Conservation (phyloP, 1,140 invertebrate species). For the Caenorhabditis inopinata region DNA sequence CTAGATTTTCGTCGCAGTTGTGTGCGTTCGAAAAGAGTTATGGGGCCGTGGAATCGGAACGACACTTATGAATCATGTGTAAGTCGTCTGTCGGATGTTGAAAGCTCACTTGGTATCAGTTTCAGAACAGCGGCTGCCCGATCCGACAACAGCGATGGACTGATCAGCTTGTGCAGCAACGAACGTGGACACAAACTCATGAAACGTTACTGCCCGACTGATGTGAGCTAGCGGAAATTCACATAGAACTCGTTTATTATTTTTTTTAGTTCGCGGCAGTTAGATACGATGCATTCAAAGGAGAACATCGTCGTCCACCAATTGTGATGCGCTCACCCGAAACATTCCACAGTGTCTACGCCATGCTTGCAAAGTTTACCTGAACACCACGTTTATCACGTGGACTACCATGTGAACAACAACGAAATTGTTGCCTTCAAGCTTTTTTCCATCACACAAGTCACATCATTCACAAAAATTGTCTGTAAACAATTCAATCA, state of each 20-base stretch:
- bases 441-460: not conserved
- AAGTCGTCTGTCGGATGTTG: not conserved
- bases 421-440: not conserved
- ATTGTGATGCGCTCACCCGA: slow-evolving; percentile 6
- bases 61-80: not conserved
- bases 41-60: slow-evolving; percentile 32
- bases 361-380: not conserved
- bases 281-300: slow-evolving; percentile 13
- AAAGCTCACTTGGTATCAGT: no score
- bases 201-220: not conserved
- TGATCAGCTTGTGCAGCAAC: slow-evolving; percentile 18
- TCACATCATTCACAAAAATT: not conserved
- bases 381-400: no score
- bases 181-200: slow-evolving; percentile 9
- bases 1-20: slow-evolving; percentile 3
- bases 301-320: slow-evolving; percentile 8
- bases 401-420: not conserved
- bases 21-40: slow-evolving; percentile 12
- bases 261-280: slow-evolving; percentile 1
- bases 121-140: not conserved
- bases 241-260: no score
- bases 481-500: not conserved
- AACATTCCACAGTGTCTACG: slow-evolving; percentile 6
- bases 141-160: not conserved
- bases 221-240: not conserved